Evolutionary conservation across 2,888 invertebrate species (phyloP).

Genomic region (Physocephala rufipes): DNA sequence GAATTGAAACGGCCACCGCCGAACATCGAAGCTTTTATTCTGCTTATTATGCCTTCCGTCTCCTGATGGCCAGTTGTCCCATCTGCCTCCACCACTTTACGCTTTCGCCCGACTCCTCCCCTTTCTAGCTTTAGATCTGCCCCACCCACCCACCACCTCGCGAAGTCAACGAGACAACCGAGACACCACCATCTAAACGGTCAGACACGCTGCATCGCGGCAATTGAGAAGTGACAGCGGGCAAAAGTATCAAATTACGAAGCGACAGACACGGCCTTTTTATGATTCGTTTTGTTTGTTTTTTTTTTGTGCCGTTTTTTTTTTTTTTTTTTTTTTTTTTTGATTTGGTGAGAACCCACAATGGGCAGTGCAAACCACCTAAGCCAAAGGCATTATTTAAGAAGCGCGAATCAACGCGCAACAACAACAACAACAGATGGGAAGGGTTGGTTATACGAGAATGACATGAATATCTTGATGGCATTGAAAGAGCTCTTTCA

Average conservation of each 20-base stretch:
- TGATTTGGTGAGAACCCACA: background rate
- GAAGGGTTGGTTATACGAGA: background rate
- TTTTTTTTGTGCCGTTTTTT: no score
- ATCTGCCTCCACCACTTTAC: slow-evolving; percentile 14
- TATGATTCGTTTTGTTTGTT: background rate
- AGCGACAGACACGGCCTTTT: no score
- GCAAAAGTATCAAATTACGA: no score
- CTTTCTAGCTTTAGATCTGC: slow-evolving; percentile 20
- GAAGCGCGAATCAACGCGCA: background rate
- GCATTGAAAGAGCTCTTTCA: no score
- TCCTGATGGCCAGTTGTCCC: background rate
- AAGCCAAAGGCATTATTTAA: background rate
- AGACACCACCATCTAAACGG: no score
- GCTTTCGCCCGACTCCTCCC: slow-evolving; percentile 18
- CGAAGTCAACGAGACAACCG: background rate
- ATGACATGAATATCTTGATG: no score
- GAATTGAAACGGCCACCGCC: background rate
- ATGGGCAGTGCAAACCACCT: background rate
- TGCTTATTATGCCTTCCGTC: slow-evolving; percentile 23
- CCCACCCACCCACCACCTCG: background rate
- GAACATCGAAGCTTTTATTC: slow-evolving; percentile 13
- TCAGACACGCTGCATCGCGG: no score
- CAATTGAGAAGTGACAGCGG: no score
- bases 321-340: no score
- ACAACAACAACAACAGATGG: background rate